phyloP scores from a whole-genome alignment of 30 jellyfish, hydroid and myxozoan genomes.

The Nemopilema nomurai region DNA sequence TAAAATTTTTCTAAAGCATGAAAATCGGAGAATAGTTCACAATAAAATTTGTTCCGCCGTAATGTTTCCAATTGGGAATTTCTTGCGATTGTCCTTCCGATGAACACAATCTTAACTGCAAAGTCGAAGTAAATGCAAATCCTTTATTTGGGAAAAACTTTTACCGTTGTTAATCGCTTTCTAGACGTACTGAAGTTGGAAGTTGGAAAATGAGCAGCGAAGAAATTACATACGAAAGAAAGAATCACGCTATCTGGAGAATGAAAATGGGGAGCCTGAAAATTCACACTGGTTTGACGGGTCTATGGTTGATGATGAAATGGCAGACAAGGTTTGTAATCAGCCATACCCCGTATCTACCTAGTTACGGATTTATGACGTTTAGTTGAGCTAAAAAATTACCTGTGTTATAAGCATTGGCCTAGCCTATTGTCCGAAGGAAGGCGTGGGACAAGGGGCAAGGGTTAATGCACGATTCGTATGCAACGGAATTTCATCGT shows the following conservation, averaged over 20 bases:
- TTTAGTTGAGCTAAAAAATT: neutral
- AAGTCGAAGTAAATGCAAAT: neutral
- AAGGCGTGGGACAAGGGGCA: neutral
- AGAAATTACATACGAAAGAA: conserved; percentile 5
- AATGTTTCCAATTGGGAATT: neutral
- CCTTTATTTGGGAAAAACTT: neutral
- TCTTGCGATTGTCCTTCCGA: too few relatives aligned
- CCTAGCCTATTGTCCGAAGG: neutral
- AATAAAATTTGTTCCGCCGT: neutral
- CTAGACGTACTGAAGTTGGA: neutral
- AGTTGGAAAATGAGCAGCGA: conserved; percentile 34
- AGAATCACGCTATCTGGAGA: neutral
- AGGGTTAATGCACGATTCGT: neutral
- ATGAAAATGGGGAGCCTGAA: conserved; percentile 9
- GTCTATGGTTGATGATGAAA: neutral
- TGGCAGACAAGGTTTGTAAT: conserved; percentile 2
- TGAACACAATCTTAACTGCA: too few relatives aligned
- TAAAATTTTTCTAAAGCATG: too few relatives aligned
- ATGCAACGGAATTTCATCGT: neutral
- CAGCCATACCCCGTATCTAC: neutral
- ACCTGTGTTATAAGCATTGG: neutral
- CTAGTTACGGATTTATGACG: neutral
- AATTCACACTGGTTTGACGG: conserved; percentile 6
- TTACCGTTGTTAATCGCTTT: neutral
- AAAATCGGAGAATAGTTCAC: neutral